These are phyloP conservation scores for Peromyscus aztecus DNA, from an alignment of 2,797 vertebrate genomes.

Conservation along the genomic window DNA sequence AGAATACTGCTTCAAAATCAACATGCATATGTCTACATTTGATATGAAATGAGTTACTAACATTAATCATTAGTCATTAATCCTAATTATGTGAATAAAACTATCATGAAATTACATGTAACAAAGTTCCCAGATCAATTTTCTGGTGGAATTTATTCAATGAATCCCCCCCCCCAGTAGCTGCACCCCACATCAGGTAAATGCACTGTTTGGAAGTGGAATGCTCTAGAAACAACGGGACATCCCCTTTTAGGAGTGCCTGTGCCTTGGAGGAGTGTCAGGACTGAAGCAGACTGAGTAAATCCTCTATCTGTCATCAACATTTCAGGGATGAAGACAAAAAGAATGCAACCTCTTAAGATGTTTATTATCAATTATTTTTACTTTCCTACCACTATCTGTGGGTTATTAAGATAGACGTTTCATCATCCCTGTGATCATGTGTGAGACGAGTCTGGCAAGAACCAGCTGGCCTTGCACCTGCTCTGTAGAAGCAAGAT, in stretches of 20 bases:
- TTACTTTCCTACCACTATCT: slow-evolving; percentile 70
- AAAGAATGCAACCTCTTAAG: slow-evolving; percentile 62
- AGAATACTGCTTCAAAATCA: not conserved
- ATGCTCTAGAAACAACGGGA: not conserved
- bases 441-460: slow-evolving; percentile 66
- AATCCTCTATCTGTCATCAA: slow-evolving; percentile 57
- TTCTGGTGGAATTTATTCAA: not conserved
- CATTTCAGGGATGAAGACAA: slow-evolving; percentile 58
- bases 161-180: not conserved
- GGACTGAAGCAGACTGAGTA: not conserved
- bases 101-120: not conserved
- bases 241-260: not conserved
- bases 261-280: not conserved
- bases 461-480: slow-evolving; percentile 71
- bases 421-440: slow-evolving; percentile 72
- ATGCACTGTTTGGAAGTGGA: not conserved
- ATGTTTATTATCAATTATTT: slow-evolving; percentile 75
- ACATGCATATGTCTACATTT: not conserved
- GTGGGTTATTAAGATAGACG: slow-evolving; percentile 69
- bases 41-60: not conserved
- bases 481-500: slow-evolving; percentile 62
- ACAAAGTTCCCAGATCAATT: not conserved
- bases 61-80: not conserved
- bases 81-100: not conserved
- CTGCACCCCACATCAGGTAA: no score